phyloP scores from a whole-genome alignment of 2,888 invertebrate species.

The Caenorhabditis plicata region DNA sequence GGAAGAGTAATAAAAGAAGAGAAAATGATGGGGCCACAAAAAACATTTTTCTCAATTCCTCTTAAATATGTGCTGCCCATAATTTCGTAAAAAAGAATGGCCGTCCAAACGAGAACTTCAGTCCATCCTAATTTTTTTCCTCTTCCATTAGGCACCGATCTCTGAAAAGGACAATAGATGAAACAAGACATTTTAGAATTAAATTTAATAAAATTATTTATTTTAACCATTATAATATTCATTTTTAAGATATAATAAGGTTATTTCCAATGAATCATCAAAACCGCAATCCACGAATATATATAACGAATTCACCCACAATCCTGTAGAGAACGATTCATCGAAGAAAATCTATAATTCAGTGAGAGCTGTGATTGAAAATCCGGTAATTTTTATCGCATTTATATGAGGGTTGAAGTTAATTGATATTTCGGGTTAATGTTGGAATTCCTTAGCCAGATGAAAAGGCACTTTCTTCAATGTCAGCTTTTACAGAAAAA shows the following conservation, averaged over 20 bases:
- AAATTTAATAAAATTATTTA: not conserved
- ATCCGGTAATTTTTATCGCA: slow-evolving; percentile 14
- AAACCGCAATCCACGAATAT: slow-evolving; percentile 14
- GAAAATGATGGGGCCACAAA: too few relatives aligned
- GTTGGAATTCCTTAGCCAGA: not conserved
- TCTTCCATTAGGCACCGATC: too few relatives aligned
- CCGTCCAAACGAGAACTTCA: too few relatives aligned
- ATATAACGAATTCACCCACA: slow-evolving; percentile 20
- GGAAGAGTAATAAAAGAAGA: too few relatives aligned
- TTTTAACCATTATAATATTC: too few relatives aligned
- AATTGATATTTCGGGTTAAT: not conserved
- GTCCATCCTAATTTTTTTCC: too few relatives aligned
- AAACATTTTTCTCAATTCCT: too few relatives aligned
- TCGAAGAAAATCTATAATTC: slow-evolving; percentile 4
- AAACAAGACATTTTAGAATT: not conserved
- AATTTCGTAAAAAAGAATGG: too few relatives aligned
- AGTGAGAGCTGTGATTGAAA: slow-evolving; percentile 18
- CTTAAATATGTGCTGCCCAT: too few relatives aligned
- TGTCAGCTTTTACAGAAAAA: too few relatives aligned
- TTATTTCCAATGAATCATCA: slow-evolving; percentile 1
- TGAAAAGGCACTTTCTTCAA: too few relatives aligned
- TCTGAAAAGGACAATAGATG: too few relatives aligned
- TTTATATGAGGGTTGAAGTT: not conserved
- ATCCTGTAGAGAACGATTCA: slow-evolving; percentile 17
- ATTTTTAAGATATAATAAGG: not conserved